Percentiles rank a stretch among this genome's conserved stretches.
Evolutionary conservation across 2,888 invertebrate species (phyloP).

Genomic region (Aplocera efformata): DNA sequence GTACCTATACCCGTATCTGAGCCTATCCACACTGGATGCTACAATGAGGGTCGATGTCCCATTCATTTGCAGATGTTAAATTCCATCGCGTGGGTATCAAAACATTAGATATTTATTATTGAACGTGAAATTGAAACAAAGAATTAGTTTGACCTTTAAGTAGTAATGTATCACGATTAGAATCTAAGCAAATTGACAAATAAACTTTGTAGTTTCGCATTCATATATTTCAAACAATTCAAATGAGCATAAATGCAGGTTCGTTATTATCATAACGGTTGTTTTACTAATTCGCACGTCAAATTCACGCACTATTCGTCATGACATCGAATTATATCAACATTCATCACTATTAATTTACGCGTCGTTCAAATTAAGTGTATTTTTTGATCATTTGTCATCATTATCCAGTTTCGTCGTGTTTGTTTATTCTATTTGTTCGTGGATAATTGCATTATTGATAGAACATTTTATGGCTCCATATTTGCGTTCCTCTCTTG

Average conservation of each 20-base stretch:
- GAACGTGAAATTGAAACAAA: slow-evolving; percentile 12
- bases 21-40: too few species aligned
- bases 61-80: slow-evolving; percentile 11
- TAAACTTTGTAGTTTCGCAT: slow-evolving; percentile 25
- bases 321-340: slow-evolving; percentile 45
- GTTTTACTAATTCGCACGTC: slow-evolving; percentile 47
- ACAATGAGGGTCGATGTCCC: slow-evolving; percentile 21
- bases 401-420: slow-evolving; percentile 45
- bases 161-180: slow-evolving; percentile 43
- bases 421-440: slow-evolving; percentile 42
- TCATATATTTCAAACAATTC: slow-evolving; percentile 30
- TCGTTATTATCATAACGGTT: slow-evolving; percentile 36
- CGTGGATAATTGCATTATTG: slow-evolving; percentile 34
- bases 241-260: slow-evolving; percentile 43
- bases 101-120: slow-evolving; percentile 14
- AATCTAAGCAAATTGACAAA: slow-evolving; percentile 45
- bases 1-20: slow-evolving; percentile 20
- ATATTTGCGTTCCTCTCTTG: slow-evolving; percentile 32
- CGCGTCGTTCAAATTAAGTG: slow-evolving; percentile 58
- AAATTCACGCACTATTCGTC: slow-evolving; percentile 52
- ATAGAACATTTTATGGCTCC: slow-evolving; percentile 28
- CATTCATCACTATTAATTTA: slow-evolving; percentile 60
- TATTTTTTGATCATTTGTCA: slow-evolving; percentile 68
- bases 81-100: slow-evolving; percentile 1
- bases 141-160: slow-evolving; percentile 37